These are phyloP conservation scores for Melolontha melolontha DNA, from an alignment of 2,888 invertebrate species.

Conservation along the genomic window DNA sequence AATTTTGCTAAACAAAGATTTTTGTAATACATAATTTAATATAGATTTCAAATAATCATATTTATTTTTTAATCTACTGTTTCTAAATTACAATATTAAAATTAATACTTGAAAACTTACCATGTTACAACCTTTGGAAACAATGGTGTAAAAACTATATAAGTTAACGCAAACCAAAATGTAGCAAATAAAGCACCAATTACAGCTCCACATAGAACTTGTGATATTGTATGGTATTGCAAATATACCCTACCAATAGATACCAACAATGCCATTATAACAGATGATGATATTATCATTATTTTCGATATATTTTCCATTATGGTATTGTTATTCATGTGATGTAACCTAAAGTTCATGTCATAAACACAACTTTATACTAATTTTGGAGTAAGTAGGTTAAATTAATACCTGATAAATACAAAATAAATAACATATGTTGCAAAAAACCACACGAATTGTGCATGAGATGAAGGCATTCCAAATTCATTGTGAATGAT, in stretches of 20 bases:
- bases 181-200: constrained; percentile 81
- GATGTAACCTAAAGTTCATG: constrained; percentile 76
- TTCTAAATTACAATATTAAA: too few species aligned
- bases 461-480: constrained; percentile 94
- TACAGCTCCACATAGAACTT: constrained; percentile 83
- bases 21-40: too few species aligned
- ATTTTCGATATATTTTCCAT: constrained; percentile 81
- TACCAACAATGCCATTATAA: constrained; percentile 72
- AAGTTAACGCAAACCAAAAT: constrained; percentile 85
- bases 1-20: too few species aligned
- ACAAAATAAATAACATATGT: constrained; percentile 87
- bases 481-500: constrained; percentile 82
- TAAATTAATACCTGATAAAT: constrained; percentile 78
- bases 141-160: constrained; percentile 83
- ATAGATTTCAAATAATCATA: too few species aligned
- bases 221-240: constrained; percentile 85
- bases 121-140: constrained; percentile 88
- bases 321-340: constrained; percentile 83
- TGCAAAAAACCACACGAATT: constrained; percentile 93
- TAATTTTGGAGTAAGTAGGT: too few species aligned
- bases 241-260: constrained; percentile 84
- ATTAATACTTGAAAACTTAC: constrained; percentile 70
- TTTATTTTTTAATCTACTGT: too few species aligned
- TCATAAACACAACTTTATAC: neutral
- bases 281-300: constrained; percentile 73